Evolutionary conservation across 2,888 invertebrate genomes (phyloP), one percentile per base, ranked within the genome.

Genomic region (Diaprepes abbreviatus): DNA sequence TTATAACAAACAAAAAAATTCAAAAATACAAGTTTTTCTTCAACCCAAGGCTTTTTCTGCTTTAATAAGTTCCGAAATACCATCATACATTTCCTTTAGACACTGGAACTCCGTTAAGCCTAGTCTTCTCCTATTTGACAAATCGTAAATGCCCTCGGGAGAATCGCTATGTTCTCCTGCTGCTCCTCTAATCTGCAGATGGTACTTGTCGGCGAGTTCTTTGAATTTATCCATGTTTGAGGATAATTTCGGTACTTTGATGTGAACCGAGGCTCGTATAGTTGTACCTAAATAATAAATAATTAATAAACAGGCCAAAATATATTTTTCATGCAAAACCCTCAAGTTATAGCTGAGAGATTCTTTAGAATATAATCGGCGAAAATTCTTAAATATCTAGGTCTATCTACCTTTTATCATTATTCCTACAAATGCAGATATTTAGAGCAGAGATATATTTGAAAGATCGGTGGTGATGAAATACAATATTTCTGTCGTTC

Each of bases 211-310:
- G 36, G 91, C 91, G 71, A 90, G 83, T 71, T 86, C 84, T 76
- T 89, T 87, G 73, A 91, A 85, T 77, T 86, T 86, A 3, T 76
- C 75, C 70, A 81, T 81, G 78, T 89, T 84, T 38, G 82, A 79
- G 5, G 87, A 85, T 73, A 89, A 80, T 78, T 89, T 89, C 4
- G 91, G 91, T 71, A 92, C 81, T 79, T 87, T 87, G 73, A 91
- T 88, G 82, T 91, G 92, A 12, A 92, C 92, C 21, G 90, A 90
- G 60, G 91, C 91, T 64, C 92, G 85, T 66, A 92, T 87, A 9
- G 90, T 89, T 14, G 91, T 92, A 55, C 92, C 91, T 79, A 88
- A 62, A 74, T 4, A 5, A 24, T 24, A 24, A n/a, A n/a, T n/a
- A n/a, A n/a, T n/a, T n/a, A n/a, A n/a, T n/a, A n/a, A n/a, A n/a